phyloP scores from a whole-genome alignment of 2,888 invertebrate genomes.

The Baccha elongata region DNA sequence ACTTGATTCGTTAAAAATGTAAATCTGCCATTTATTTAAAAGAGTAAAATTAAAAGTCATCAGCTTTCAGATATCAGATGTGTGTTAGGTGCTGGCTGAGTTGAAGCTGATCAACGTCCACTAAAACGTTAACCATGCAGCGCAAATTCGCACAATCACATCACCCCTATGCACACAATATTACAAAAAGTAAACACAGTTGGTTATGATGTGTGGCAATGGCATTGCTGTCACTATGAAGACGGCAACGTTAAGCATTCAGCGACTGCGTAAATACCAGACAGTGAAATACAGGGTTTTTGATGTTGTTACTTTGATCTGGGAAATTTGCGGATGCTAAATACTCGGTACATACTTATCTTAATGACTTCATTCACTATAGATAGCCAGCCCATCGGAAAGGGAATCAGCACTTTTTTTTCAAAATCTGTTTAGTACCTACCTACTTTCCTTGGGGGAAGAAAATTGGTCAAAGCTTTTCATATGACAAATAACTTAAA shows the following conservation, averaged over 20 bases:
- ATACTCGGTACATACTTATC: no score
- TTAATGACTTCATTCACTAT: no score
- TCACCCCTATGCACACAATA: constrained; percentile 16
- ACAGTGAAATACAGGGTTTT: no score
- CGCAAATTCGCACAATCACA: constrained; percentile 16
- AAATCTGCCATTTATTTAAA: constrained; percentile 52
- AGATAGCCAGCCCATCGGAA: no score
- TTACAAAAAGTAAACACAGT: constrained; percentile 28
- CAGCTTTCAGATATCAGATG: constrained; percentile 29
- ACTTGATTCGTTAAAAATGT: constrained; percentile 56
- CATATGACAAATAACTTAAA: background rate
- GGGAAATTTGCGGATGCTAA: constrained; percentile 7
- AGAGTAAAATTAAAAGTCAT: constrained; percentile 34
- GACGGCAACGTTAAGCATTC: constrained; percentile 1
- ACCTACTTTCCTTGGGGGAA: background rate
- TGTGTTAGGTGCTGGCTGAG: constrained; percentile 3
- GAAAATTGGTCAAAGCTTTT: constrained; percentile 4
- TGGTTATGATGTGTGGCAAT: background rate
- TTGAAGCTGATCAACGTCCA: background rate
- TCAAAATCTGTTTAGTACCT: no score
- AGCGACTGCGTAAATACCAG: background rate
- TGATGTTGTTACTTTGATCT: background rate
- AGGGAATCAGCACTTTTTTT: no score
- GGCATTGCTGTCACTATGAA: background rate
- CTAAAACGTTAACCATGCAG: constrained; percentile 19